These are phyloP conservation scores for Chauna torquata DNA, from an alignment of 2,113 vertebrate species.

Conservation along the genomic window DNA sequence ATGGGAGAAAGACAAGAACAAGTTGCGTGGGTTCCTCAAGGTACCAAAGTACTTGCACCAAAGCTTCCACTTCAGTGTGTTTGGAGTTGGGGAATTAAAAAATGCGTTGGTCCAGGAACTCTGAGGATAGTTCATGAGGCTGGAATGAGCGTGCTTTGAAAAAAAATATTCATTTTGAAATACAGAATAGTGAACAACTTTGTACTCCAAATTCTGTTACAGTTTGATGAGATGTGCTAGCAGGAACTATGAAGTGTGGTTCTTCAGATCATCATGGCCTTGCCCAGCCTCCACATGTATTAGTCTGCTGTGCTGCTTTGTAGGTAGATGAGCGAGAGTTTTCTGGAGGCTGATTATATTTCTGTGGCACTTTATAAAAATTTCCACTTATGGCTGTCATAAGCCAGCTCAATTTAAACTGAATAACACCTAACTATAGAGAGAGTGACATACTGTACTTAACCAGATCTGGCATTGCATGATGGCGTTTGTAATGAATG, in stretches of 20 bases:
- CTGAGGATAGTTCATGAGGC: too few relatives aligned
- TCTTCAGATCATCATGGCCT: not conserved
- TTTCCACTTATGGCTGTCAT: not conserved
- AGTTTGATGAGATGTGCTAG: not conserved
- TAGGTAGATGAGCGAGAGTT: not conserved
- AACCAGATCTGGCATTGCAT: conserved; percentile 3
- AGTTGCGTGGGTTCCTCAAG: too few relatives aligned
- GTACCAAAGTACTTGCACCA: not conserved
- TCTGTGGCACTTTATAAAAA: not conserved
- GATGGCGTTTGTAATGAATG: not conserved
- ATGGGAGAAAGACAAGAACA: not conserved
- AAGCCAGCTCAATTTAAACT: not conserved
- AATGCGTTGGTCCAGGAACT: not conserved
- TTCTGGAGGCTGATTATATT: not conserved
- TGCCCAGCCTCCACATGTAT: not conserved
- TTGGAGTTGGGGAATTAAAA: not conserved
- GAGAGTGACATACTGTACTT: not conserved
- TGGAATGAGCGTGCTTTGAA: not conserved
- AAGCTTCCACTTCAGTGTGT: not conserved
- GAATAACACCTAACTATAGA: not conserved
- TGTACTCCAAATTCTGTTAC: not conserved
- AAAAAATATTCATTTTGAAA: not conserved
- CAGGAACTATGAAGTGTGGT: not conserved
- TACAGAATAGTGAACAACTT: not conserved
- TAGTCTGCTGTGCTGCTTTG: not conserved